Evolutionary conservation across 1,140 invertebrate genomes (phyloP), one percentile per base, ranked within the genome.

Genomic region (Rhynchophorus ferrugineus): DNA sequence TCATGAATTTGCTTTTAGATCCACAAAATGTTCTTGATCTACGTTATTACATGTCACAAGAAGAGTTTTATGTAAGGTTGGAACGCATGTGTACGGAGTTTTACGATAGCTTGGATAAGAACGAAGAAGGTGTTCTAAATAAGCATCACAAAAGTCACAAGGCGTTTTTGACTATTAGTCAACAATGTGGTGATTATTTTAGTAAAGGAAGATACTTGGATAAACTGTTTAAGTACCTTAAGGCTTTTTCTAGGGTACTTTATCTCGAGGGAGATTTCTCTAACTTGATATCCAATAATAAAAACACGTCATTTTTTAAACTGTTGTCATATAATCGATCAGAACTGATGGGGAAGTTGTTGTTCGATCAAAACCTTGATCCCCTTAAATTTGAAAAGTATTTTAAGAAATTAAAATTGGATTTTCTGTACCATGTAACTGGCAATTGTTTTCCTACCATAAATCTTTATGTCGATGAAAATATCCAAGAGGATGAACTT

Each of bases 381-480:
- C 77, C 77, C 1, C 54, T 70, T 11, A 71, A 77, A 41, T 75
- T 81, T 34, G 79, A 81, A 59, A 45, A 60, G 1, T 68, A 77
- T 54, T 77, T 79, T 9, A 56, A 64, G 2, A 75, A 72, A 34
- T 60, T 81, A 2, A 75, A 77, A 62, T 63, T 80, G 16, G 79
- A 80, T 69, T 69, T 80, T 34, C 69, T 79, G 1, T 74, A 80
- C 57, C 76, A 76, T 14, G 74, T 80, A 11, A 71, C 76, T 5
- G 60, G 73, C 1, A 79, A 75, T 57, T 77, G 73, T 44, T 80
- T 76, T 49, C 77, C 78, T 1, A 73, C 71, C 42, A 60, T 80
- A 29, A 62, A 63, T 41, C 17, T 68, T 9, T 56, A 63, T 19
- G 18, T 55, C 0, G 53, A 64, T 44, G 56, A 62, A 43, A 52